phyloP scores from a whole-genome alignment of 2,113 vertebrate genomes.

The Saccopteryx leptura region DNA sequence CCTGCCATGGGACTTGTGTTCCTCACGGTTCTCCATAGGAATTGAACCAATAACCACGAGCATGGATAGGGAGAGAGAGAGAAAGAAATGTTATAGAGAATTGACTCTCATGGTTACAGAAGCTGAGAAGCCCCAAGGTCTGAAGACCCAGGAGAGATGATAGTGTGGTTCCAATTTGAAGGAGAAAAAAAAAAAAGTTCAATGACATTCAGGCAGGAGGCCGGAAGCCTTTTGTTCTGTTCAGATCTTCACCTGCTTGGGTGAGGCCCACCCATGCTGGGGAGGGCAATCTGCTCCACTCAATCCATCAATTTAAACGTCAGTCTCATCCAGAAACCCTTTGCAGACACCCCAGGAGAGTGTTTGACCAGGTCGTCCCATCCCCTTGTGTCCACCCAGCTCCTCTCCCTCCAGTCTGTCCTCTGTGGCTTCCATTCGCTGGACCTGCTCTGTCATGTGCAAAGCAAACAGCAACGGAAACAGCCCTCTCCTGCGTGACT shows the following conservation, averaged over 20 bases:
- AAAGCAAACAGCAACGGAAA: neutral
- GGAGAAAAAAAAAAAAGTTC: too few relatives aligned
- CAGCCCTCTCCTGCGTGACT: accelerated
- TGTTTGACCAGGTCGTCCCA: neutral
- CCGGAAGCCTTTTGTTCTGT: neutral
- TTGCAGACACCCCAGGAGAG: neutral
- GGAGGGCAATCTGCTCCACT: neutral
- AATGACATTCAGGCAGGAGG: neutral
- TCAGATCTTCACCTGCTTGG: neutral
- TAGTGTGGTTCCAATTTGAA: neutral
- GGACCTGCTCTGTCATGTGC: neutral
- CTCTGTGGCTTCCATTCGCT: neutral
- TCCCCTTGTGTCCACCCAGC: too few relatives aligned
- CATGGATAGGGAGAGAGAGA: accelerated
- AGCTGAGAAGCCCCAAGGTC: neutral
- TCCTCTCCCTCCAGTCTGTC: neutral
- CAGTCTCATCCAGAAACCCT: neutral
- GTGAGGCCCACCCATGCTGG: neutral
- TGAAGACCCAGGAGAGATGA: neutral
- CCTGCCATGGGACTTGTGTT: neutral
- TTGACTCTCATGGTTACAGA: accelerated
- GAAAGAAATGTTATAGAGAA: neutral
- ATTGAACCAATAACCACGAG: accelerated
- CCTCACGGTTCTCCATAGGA: neutral
- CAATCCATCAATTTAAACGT: accelerated